phyloP scores from a whole-genome alignment of 2,113 vertebrate species.

The Pithys albifrons region DNA sequence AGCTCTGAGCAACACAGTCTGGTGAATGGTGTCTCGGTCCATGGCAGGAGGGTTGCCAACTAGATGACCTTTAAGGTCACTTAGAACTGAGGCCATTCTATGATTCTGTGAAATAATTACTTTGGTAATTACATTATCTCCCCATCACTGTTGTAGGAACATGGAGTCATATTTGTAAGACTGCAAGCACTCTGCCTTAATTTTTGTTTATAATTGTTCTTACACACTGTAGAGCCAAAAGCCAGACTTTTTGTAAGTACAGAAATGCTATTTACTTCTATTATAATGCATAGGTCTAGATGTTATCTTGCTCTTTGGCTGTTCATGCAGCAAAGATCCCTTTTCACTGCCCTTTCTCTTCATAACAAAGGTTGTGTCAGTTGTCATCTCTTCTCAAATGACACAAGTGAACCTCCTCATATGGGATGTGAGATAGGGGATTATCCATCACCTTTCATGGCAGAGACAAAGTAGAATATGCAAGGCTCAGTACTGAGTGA shows the following conservation, averaged over 20 bases:
- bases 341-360: background rate
- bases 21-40: background rate
- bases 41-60: background rate
- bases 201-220: background rate
- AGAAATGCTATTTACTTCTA: background rate
- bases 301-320: background rate
- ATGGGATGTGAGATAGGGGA: background rate
- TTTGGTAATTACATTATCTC: background rate
- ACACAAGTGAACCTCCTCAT: background rate
- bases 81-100: fast-evolving
- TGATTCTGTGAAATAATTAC: background rate
- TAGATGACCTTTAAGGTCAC: background rate
- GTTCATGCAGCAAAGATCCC: background rate
- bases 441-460: background rate
- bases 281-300: background rate
- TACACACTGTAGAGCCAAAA: background rate
- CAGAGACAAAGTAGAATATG: background rate
- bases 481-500: fast-evolving
- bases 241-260: background rate
- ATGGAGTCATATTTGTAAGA: background rate
- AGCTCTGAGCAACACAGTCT: background rate
- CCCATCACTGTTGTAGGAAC: background rate
- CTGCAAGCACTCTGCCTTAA: background rate
- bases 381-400: background rate
- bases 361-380: background rate